Evolutionary conservation across 2,888 invertebrate species (phyloP).

Genomic region (Catotricha subobsoleta): DNA sequence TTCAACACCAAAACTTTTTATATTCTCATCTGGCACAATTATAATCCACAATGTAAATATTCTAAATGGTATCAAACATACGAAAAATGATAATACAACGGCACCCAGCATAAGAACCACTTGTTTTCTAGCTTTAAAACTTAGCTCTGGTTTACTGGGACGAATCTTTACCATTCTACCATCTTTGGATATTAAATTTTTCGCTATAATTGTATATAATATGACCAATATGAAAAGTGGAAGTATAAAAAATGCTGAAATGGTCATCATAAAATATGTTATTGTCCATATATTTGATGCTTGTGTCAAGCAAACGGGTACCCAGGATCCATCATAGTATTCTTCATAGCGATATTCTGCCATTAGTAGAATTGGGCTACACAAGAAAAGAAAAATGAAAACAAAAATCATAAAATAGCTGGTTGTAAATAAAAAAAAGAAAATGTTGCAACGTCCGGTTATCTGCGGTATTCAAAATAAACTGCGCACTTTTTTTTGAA

Average conservation of each 20-base stretch:
- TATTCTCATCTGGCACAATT: slow-evolving; percentile 48
- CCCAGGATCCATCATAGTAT: slow-evolving; percentile 49
- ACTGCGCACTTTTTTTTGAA: too few species aligned
- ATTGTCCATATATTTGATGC: slow-evolving; percentile 59
- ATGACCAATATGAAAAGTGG: slow-evolving; percentile 63
- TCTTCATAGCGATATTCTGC: slow-evolving; percentile 48
- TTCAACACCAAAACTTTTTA: slow-evolving; percentile 51
- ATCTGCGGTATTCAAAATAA: too few species aligned
- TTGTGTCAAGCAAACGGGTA: slow-evolving; percentile 61
- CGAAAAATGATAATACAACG: slow-evolving; percentile 72
- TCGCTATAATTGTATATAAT: slow-evolving; percentile 68
- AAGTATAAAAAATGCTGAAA: slow-evolving; percentile 60
- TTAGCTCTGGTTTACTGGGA: slow-evolving; percentile 52
- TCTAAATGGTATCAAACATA: slow-evolving; percentile 74
- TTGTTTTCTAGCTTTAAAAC: slow-evolving; percentile 57
- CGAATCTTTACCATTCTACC: slow-evolving; percentile 45
- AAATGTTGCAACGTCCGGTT: too few species aligned
- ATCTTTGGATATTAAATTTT: slow-evolving; percentile 53
- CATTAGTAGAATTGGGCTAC: slow-evolving; percentile 60
- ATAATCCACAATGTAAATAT: slow-evolving; percentile 70
- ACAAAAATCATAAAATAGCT: too few species aligned
- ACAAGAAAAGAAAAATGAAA: slow-evolving; percentile 20
- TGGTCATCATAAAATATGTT: slow-evolving; percentile 60
- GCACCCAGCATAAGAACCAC: slow-evolving; percentile 75
- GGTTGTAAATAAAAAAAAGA: too few species aligned